Evolutionary conservation across 2,888 invertebrate genomes (phyloP), one percentile per base, ranked within the genome.

Genomic region (Andrena bicolor): DNA sequence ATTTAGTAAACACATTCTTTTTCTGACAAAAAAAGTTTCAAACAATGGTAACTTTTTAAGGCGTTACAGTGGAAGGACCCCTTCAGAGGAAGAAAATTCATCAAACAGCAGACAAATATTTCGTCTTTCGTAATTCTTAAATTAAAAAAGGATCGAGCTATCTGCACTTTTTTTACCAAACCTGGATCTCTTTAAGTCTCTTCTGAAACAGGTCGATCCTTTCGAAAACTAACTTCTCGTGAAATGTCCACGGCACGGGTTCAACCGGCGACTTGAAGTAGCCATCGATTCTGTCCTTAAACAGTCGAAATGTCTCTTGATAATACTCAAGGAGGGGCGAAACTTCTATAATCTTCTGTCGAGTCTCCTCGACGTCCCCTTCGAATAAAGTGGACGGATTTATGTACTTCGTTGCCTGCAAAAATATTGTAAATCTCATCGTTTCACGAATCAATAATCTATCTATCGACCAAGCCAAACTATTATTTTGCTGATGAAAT

Each of bases 341-440:
- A 2, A 95, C 95, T 41, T 94, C 94, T 20, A 92, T 94, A 2
- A 97, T 94, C 92, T 96, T 96, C 5, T 95, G 90, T 16, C 96
- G 94, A 61, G 96, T 96, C 88, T 98, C 98, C 84, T 97, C 97
- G 0, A 96, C 95, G 84, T 98, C 98, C 0, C 97, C 97, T 94
- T 98, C 97, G 93, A 99, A 98, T 85, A 99, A 95, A 0, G 97
- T 96, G 20, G 95, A 94, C 0, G 98, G 97, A 91, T 98, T 98
- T 75, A 98, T 94, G 86, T 96, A 96, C 85, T 95, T 96, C 0
- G 96, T 95, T 26, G 96, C 96, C 94, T 95, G 89, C 1, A 28
- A 88, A 71, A 7, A 48, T n/a, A 32, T 48, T 13, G 4, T 3
- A 48, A 58, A 32, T 0, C 0, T 6, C 23, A 35, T 35, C 16